A percentile compares a stretch with the other conserved stretches of the same genome.
phyloP scores from a whole-genome alignment of 2,888 invertebrate species.

The Hemistola chrysoprasaria region DNA sequence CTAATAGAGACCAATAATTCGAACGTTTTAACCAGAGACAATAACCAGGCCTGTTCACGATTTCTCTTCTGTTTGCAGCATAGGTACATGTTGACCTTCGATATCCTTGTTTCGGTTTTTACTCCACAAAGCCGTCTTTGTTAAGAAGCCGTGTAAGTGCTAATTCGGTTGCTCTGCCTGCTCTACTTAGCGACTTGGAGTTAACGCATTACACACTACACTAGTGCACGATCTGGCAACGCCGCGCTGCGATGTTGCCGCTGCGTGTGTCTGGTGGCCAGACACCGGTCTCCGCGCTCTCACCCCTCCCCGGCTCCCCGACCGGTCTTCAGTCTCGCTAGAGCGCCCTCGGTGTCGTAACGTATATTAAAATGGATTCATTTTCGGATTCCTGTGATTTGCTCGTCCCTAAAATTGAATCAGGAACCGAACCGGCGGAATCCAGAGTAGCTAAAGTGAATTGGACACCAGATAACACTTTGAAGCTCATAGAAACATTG shows the following conservation, averaged over 20 bases:
- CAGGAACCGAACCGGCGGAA: constrained; percentile 45
- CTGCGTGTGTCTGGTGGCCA: too few species aligned
- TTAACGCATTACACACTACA: constrained; percentile 39
- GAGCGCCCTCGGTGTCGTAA: constrained; percentile 57
- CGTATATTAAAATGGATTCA: constrained; percentile 61
- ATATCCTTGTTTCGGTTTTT: constrained; percentile 5
- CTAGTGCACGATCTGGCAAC: constrained; percentile 33
- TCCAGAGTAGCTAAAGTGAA: constrained; percentile 40
- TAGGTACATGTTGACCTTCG: too few species aligned
- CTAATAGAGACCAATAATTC: constrained; percentile 21
- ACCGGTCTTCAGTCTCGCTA: constrained; percentile 80
- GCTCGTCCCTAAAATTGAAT: constrained; percentile 60
- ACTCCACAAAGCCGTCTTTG: constrained; percentile 43
- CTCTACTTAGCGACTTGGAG: constrained; percentile 50
- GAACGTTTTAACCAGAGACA: constrained; percentile 10
- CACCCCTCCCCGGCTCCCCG: constrained; percentile 48
- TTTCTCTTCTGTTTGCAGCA: constrained; percentile 5
- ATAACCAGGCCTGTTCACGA: constrained; percentile 13
- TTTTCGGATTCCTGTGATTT: constrained; percentile 59
- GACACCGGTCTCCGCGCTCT: constrained; percentile 67
- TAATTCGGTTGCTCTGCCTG: constrained; percentile 52
- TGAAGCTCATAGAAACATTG: constrained; percentile 57
- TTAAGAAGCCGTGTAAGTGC: constrained; percentile 41
- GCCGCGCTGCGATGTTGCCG: constrained; percentile 36
- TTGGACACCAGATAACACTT: constrained; percentile 64